Conservation (phyloP, 2,888 invertebrate species). For the Aporophyla lueneburgensis region DNA sequence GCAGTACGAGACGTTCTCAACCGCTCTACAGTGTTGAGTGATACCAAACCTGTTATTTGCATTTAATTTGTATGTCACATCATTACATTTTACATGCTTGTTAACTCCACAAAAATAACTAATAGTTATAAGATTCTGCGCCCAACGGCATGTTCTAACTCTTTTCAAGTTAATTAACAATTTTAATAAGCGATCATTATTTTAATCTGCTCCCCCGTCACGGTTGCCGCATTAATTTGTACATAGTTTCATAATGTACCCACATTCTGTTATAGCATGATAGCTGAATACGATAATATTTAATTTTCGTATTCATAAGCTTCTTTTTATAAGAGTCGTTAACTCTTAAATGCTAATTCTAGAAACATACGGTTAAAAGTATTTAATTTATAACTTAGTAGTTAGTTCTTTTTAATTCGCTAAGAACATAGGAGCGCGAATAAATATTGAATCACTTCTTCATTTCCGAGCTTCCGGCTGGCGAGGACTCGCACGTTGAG, state of each 20-base stretch:
- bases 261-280: conserved; percentile 67
- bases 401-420: conserved; percentile 31
- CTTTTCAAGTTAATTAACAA: conserved; percentile 78
- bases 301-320: conserved; percentile 66
- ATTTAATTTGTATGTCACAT: conserved; percentile 50
- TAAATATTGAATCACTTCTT: conserved; percentile 79
- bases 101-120: conserved; percentile 58
- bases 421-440: conserved; percentile 42
- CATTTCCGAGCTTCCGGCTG: conserved; percentile 80
- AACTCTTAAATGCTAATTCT: conserved; percentile 38
- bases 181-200: conserved; percentile 82
- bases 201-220: conserved; percentile 81
- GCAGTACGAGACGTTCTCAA: conserved; percentile 75
- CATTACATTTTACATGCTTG: conserved; percentile 46
- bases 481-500: conserved; percentile 80
- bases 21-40: conserved; percentile 63
- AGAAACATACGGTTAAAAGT: conserved; percentile 33
- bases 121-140: conserved; percentile 44
- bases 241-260: conserved; percentile 72
- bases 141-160: conserved; percentile 67
- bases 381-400: conserved; percentile 31
- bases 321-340: conserved; percentile 56
- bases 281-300: conserved; percentile 69
- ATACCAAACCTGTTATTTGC: conserved; percentile 70
- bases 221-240: conserved; percentile 79